Percentiles rank a stretch among this genome's conserved stretches.
Evolutionary conservation across 2,113 vertebrate genomes (phyloP).

Genomic region (Ailuropoda melanoleuca): DNA sequence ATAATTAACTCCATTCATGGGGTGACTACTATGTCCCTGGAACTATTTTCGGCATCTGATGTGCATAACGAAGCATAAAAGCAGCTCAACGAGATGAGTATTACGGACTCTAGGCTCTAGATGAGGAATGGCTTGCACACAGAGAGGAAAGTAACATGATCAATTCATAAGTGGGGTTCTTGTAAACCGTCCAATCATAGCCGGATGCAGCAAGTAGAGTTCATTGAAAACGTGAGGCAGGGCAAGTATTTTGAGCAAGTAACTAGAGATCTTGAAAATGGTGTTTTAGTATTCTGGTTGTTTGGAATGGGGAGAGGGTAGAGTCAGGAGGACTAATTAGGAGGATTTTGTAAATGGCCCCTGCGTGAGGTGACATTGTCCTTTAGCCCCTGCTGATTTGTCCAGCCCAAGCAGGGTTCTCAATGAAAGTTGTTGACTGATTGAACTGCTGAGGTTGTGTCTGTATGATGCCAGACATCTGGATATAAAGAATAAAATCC

Average conservation of each 20-base stretch:
- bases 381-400: neutral
- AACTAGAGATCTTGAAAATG: constrained; percentile 4
- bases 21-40: neutral
- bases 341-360: neutral
- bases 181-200: neutral
- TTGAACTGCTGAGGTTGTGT: neutral
- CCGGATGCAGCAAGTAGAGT: neutral
- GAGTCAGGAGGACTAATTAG: neutral
- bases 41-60: neutral
- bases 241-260: neutral
- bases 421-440: constrained; percentile 32
- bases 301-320: neutral
- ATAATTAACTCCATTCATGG: neutral
- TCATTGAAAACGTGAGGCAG: constrained; percentile 11
- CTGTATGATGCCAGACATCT: constrained; percentile 53
- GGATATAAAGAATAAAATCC: constrained; percentile 4
- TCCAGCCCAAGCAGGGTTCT: neutral
- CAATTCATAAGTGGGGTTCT: neutral
- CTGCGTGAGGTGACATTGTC: neutral
- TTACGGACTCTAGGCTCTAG: neutral
- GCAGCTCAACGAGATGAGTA: neutral
- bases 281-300: neutral
- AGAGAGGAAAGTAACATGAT: neutral
- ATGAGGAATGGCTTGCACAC: neutral
- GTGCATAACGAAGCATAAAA: neutral